Base-by-base conservation (phyloP, 1,140 invertebrate genomes). In the Acyrthosiphon pisum region DNA sequence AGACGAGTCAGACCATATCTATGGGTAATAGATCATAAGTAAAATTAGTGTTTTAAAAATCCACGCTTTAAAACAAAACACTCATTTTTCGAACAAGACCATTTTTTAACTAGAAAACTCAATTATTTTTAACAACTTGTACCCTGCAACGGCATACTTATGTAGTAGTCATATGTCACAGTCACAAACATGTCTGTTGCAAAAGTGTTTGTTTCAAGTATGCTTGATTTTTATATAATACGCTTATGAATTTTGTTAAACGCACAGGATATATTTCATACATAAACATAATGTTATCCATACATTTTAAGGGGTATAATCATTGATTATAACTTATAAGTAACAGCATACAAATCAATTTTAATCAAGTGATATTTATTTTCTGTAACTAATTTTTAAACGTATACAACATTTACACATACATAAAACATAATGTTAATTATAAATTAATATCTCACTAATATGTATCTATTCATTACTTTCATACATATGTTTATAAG, bases 381-480 rank as follows among this genome's bases (percentile, higher is more conserved):
- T 89, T 89, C 9, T 53, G 48, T 37, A 56, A 56, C 48, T 89
- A 89, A 53, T 89, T 53, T 35, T 6, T 87, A 46, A 50, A 87
- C 2, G 11, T 30, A 48, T 53, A 89, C n/a, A 89, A 53, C 22
- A 89, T 37, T 26, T 37, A 53, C 26, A 89, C n/a, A 89, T 35
- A 90, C 46, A 89, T 35, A 90, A 20, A 60, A 90, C 4, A 41
- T 89, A 53, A 53, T 90, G 22, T 90, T 90, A 37, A 60, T 26
- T 60, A 90, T 20, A 90, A 56, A 60, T 90, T 90, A 90, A 90
- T 60, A 90, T 90, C 88, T 60, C 53, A 56, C 88, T 90, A 90
- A 30, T 37, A 46, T 60, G 11, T 41, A 60, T 68, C 9, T 9
- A 56, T 89, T 44, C 26, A 30, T 60, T 44, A 68, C 46, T 90